phyloP scores from a whole-genome alignment of 2,888 invertebrate species.

The Ctenicera cuprea region DNA sequence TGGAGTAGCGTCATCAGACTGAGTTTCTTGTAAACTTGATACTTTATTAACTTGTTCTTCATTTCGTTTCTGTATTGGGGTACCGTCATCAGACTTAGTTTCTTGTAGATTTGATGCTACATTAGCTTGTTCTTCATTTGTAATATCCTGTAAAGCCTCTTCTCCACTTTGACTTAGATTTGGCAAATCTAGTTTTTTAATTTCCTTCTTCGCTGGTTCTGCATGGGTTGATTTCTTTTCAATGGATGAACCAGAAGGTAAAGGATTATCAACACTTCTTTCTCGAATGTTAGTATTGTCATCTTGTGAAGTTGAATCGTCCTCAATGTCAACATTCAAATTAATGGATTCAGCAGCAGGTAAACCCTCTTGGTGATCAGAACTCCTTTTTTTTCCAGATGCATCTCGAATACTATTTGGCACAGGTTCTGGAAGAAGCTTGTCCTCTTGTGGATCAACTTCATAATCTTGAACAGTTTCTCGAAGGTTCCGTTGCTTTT shows the following conservation, averaged over 20 bases:
- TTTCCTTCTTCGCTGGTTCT: neutral
- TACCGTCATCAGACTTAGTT: no score
- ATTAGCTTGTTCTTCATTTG: neutral
- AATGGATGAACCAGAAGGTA: neutral
- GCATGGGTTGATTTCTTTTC: constrained; percentile 16
- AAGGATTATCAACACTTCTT: neutral
- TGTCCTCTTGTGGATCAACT: constrained; percentile 26
- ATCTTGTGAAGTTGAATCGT: neutral
- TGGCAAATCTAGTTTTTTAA: no score
- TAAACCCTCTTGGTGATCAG: neutral
- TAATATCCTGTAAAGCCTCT: no score
- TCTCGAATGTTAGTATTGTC: neutral
- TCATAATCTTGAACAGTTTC: constrained; percentile 9
- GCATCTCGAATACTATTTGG: neutral
- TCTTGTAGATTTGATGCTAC: no score
- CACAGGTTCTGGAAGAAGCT: constrained; percentile 1
- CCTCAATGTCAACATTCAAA: neutral
- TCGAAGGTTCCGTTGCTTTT: neutral
- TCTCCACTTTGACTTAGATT: no score
- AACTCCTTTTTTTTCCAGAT: neutral
- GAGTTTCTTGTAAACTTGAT: no score
- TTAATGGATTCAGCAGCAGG: neutral
- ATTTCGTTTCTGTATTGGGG: neutral
- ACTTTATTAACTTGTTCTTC: no score
- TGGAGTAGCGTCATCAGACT: no score